Evolutionary conservation across 1,140 invertebrate species (phyloP), one percentile per base, ranked within the genome.

Genomic region (Drosophila triauraria): DNA sequence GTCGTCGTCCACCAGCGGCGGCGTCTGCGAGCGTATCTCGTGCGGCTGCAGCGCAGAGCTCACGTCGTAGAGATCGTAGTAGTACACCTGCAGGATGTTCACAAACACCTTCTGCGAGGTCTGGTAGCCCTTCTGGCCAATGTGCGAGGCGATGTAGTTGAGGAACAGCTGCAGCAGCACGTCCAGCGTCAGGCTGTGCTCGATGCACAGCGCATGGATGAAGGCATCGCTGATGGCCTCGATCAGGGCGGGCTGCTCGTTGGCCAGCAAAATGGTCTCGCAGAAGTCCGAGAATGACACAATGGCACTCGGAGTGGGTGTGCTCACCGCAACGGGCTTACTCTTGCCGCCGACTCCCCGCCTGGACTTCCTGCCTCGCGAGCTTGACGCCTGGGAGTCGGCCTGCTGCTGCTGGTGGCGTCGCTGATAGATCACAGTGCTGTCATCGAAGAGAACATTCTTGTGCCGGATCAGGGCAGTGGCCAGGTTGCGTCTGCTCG

Each of bases 101-200:
- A 86, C 91, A 40, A 92, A 84, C 0, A 92, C 91, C 71, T 92
- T 92, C 46, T 92, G 91, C 20, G 91, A 92, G 6, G 90, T 92
- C 56, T 91, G 91, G 61, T 92, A 92, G 3, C 91, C 91, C 35
- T 92, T 92, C 30, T 91, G 90, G 0, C 91, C 91, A 12, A 92
- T 91, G 56, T 92, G 90, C 50, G 90, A 82, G 53, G 91, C 91
- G 58, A 92, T 92, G 44, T 92, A 92, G 61, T 92, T 92, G 4
- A 92, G 79, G 17, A 92, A 92, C n/a, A 92, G 59, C 61, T 91
- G 88, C 12, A 92, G 46, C 47, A 92, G 68, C 5, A 91, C 77
- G 4, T 92, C 91, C 54, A 92, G 48, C 5, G 77, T 78, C 42
- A 92, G 69, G 23, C 87, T 92, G 25, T 91, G 91, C 63, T 92